These are phyloP conservation scores for Tyto alba DNA, from an alignment of 2,113 vertebrate species.

Conservation along the genomic window DNA sequence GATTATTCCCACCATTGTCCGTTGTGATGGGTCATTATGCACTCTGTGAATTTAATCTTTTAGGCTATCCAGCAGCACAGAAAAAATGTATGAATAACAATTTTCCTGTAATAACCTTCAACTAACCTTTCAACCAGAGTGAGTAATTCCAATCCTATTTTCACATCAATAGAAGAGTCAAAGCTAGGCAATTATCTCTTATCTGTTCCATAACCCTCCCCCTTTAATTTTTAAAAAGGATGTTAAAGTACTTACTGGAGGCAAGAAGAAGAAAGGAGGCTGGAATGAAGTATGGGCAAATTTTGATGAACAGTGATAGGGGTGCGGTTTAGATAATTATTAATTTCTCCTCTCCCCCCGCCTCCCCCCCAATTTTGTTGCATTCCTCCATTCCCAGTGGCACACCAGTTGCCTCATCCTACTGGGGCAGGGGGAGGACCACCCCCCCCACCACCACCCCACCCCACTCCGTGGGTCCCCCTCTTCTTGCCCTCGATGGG, in stretches of 20 bases:
- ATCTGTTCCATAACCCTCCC: constrained; percentile 70
- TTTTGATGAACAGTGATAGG: constrained; percentile 47
- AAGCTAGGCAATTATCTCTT: constrained; percentile 78
- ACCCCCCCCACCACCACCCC: neutral
- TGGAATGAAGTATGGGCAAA: constrained; percentile 6
- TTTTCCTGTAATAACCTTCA: constrained; percentile 96
- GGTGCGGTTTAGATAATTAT: neutral
- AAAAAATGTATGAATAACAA: constrained; percentile 81
- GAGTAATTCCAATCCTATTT: constrained; percentile 92
- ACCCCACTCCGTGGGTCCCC: rapidly evolving
- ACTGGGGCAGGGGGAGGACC: neutral
- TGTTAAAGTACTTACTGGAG: constrained; percentile 55
- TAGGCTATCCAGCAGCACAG: constrained; percentile 79
- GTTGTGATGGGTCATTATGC: constrained; percentile 96
- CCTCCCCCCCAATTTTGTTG: neutral
- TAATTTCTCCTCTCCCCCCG: neutral
- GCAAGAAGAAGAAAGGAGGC: constrained; percentile 39
- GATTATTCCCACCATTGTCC: constrained; percentile 90
- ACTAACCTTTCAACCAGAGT: constrained; percentile 93
- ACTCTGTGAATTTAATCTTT: constrained; percentile 91
- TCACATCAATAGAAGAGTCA: constrained; percentile 88
- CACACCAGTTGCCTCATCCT: constrained; percentile 26
- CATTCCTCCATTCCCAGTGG: neutral
- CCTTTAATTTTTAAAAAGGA: constrained; percentile 71
- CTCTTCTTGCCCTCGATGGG: rapidly evolving